Base-by-base conservation (phyloP, 2,888 invertebrate species). In the Serrognathus titanus region DNA sequence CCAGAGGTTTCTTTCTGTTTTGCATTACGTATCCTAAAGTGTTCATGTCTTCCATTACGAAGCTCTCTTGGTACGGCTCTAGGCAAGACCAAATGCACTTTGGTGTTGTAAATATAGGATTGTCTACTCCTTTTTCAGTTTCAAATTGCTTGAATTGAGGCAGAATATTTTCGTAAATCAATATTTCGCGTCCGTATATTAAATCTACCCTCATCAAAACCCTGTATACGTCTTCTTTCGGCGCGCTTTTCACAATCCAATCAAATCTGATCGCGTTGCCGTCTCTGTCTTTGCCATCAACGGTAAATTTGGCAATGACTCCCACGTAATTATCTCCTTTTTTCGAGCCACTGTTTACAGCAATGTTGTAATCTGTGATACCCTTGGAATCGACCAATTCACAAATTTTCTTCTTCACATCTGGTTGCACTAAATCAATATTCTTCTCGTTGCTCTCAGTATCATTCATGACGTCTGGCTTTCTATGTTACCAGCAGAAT, bases 161-260 rank as follows among this genome's bases (percentile, higher is more conserved):
- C n/a, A 74, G 60, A 6, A 74, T 57, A 1, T 49, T 51, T 9
- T 59, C 58, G 58, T 73, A 73, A 5, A 69, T 52, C 43, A 63
- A 66, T 3, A 65, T 63, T 61, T 74, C 74, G 12, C 71, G 61
- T 6, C 59, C 38, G 52, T 68, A 74, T 2, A 64, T 56, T 2
- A 55, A 16, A 1, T 55, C 58, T 4, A 73, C 56, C 6, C 68
- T 67, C 1, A 63, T 55, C 3, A 60, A n/a, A 9, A 61, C 58
- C n/a, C 71, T 60, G n/a, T 67, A 60, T 7, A 50, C 58, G 53
- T 67, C 65, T 12, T 57, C 60, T 8, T 47, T 48, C 5, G 64
- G 64, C 0, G 71, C 67, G 13, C 64, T 63, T 63, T 73, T 74
- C 9, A 70, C 58, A 1, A 74, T 69, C 45, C 68, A 59, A 16